These are phyloP conservation scores for Zeus faber DNA, from an alignment of 2,113 vertebrate species.

Conservation along the genomic window DNA sequence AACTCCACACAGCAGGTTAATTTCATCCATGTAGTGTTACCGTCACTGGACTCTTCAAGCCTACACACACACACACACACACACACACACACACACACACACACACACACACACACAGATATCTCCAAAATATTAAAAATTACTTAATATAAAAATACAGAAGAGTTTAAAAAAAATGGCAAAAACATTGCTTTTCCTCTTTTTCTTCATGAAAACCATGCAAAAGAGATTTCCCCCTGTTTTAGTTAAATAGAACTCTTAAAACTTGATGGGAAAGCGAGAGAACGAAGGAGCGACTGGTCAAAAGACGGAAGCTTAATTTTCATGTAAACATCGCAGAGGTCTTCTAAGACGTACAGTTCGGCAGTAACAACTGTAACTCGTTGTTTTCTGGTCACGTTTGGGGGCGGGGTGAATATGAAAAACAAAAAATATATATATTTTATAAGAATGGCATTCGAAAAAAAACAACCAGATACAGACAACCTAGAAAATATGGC, in stretches of 20 bases:
- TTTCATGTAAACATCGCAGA: conserved; percentile 73
- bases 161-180: conserved; percentile 81
- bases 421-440: conserved; percentile 41
- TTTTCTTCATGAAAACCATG: conserved; percentile 71
- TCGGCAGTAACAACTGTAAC: conserved; percentile 73
- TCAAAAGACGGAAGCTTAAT: conserved; percentile 58
- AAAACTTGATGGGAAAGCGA: conserved; percentile 55
- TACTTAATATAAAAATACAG: conserved; percentile 85
- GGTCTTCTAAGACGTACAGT: conserved; percentile 63
- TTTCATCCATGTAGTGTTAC: conserved; percentile 51
- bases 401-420: conserved; percentile 26
- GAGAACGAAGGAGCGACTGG: conserved; percentile 49
- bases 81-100: conserved; percentile 56
- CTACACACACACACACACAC: conserved; percentile 59
- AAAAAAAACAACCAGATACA: conserved; percentile 62
- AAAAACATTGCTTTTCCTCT: conserved; percentile 73
- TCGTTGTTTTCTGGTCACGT: conserved; percentile 60
- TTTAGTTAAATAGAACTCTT: conserved; percentile 57
- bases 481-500: conserved; percentile 80
- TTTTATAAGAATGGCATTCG: conserved; percentile 60
- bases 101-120: conserved; percentile 72
- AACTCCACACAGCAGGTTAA: conserved; percentile 57
- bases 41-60: conserved; percentile 64
- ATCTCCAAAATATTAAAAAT: conserved; percentile 81
- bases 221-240: conserved; percentile 69